These are phyloP conservation scores for Ectropis grisescens DNA, from an alignment of 1,140 invertebrate species.

Conservation along the genomic window DNA sequence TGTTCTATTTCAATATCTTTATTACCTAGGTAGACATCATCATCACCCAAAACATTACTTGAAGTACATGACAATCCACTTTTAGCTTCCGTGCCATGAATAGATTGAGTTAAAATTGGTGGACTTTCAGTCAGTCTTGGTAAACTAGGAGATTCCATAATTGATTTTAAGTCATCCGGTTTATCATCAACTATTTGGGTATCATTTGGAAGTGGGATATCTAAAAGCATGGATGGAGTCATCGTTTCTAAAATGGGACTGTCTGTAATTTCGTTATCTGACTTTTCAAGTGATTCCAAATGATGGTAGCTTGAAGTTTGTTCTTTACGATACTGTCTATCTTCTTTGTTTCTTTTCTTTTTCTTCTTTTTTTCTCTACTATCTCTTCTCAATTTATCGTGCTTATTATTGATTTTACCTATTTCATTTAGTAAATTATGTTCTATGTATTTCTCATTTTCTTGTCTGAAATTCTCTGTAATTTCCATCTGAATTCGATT, in stretches of 20 bases:
- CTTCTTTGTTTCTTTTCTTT: slow-evolving; percentile 85
- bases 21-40: slow-evolving; percentile 20
- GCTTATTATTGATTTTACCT: slow-evolving; percentile 47
- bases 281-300: slow-evolving; percentile 45
- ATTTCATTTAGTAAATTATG: slow-evolving; percentile 20
- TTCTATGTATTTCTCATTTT: slow-evolving; percentile 69
- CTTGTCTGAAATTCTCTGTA: too few relatives aligned
- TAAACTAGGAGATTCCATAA: slow-evolving; percentile 52
- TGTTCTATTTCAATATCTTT: slow-evolving; percentile 40
- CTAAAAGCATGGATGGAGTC: slow-evolving; percentile 37
- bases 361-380: slow-evolving; percentile 86
- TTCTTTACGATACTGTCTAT: slow-evolving; percentile 76
- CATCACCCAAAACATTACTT: slow-evolving; percentile 15
- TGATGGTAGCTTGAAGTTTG: slow-evolving; percentile 77
- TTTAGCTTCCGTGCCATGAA: slow-evolving; percentile 22
- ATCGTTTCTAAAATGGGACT: slow-evolving; percentile 24
- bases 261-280: slow-evolving; percentile 24
- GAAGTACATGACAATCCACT: slow-evolving; percentile 1
- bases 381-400: slow-evolving; percentile 71
- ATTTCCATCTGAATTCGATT: slow-evolving; percentile 25
- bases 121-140: slow-evolving; percentile 65
- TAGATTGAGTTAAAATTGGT: slow-evolving; percentile 21
- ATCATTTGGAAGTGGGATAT: slow-evolving; percentile 51
- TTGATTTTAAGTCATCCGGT: slow-evolving; percentile 30
- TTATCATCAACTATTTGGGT: slow-evolving; percentile 26